phyloP scores from a whole-genome alignment of 1,140 invertebrate species.

The Pogonognathellus flavescens region DNA sequence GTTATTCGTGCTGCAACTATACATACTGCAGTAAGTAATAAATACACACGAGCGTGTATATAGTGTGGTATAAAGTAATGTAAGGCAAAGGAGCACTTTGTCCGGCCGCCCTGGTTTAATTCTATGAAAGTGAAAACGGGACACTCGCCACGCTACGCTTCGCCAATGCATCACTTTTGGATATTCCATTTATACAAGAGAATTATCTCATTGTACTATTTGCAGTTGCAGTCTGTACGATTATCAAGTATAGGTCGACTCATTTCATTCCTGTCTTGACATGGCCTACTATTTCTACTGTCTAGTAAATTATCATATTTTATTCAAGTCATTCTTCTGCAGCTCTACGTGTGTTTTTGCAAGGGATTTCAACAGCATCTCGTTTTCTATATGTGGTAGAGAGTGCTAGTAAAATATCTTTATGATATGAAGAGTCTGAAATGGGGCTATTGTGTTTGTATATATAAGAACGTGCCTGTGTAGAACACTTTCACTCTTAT shows the following conservation, averaged over 20 bases:
- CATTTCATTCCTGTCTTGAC: neutral
- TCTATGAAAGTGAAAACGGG: conserved; percentile 46
- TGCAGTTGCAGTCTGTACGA: neutral
- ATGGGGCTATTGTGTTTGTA: no score
- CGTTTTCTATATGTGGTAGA: neutral
- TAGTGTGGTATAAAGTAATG: conserved; percentile 10
- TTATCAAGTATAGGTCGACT: neutral
- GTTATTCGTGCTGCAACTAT: neutral
- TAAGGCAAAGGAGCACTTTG: conserved; percentile 29
- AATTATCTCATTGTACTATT: conserved; percentile 21
- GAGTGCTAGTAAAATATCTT: no score
- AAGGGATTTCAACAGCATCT: neutral
- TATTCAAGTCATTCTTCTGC: no score
- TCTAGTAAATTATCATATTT: neutral
- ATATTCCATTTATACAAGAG: neutral
- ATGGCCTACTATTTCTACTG: neutral
- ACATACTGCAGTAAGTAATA: neutral
- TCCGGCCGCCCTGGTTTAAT: conserved; percentile 48
- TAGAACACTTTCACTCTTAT: conserved; percentile 34
- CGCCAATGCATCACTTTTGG: neutral
- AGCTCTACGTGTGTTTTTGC: no score
- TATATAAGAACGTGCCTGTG: no score
- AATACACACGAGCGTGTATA: neutral
- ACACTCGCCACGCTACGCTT: conserved; percentile 36
- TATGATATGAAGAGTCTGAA: no score